Evolutionary conservation across 1,140 invertebrate species (phyloP), one percentile per base, ranked within the genome.

Genomic region (Drusus annulatus): DNA sequence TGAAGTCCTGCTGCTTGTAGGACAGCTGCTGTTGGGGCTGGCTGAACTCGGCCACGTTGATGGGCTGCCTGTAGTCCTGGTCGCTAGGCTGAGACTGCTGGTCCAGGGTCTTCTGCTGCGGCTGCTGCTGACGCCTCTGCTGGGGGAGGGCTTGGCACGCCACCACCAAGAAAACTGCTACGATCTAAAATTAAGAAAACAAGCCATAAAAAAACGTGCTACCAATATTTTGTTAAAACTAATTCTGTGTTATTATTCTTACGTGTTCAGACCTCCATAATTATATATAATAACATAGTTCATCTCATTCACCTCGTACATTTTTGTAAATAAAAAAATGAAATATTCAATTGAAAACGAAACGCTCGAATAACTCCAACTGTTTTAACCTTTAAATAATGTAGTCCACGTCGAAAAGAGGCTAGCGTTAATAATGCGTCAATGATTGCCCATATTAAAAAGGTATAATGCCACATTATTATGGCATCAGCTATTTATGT

Each of bases 51-150:
- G 83, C 62, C 3, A 81, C 80, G 51, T 80, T 79, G 36, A 81
- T 81, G 31, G 83, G 80, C 68, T 69, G 89, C 73, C 68, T 86
- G 85, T 25, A 87, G 84, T 82, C 86, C 88, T 31, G 87, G 86
- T 79, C 88, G 86, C 84, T 87, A 86, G 84, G 88, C 86, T 16
- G 88, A 85, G 36, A 86, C 52, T 80, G 78, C 54, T 78, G 81
- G 17, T 78, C 58, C 58, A 78, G 76, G 85, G 86, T 15, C 84
- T 65, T 73, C 80, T 79, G 71, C 54, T 81, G 83, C 8, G 65
- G 86, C 68, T 88, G 85, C 68, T 86, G 83, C 17, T 74, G 56
- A 1, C 45, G 82, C 50, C 85, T 85, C 78, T 76, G 65, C 25
- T 80, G 81, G 2, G 81, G 65, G 8, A 63, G 23, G 5, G 76